Base-by-base conservation (phyloP, 2,113 vertebrate species). In the Rynchops niger region DNA sequence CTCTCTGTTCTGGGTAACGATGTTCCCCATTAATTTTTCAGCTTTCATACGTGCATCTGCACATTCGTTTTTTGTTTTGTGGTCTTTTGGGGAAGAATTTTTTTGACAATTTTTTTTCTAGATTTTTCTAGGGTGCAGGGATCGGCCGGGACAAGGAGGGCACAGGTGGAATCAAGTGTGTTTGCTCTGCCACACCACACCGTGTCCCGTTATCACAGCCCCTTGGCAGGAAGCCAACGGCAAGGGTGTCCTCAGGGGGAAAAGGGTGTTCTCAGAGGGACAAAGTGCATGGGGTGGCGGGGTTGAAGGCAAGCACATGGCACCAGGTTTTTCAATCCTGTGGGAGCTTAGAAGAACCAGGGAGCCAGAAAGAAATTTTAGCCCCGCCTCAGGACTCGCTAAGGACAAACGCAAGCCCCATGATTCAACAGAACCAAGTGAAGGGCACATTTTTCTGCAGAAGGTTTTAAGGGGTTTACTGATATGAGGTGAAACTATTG, bases 261-360 rank as follows among this genome's bases (percentile, higher is more conserved):
- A 0, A 1, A 81, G n/a, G 17, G 2, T 49, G 25, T 72, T 13
- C 36, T 26, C 50, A 52, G 38, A 38, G 29, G 36, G 16, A 32
- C 2, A 8, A 38, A 40, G 62, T 16, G 5, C 7, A 17, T 5
- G 12, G 32, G 14, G n/a, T n/a, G n/a, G 19, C 0, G 3, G 13
- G 40, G 12, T 42, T 1, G 5, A 50, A 81, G 55, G 7, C 0
- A 1, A 76, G 32, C 14, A 7, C 1, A 12, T 47, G 50, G 11
- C 2, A 0, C 2, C 0, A 12, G 38, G 49, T 40, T 77, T 61
- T n/a, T 77, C 29, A 6, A 21, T 63, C 1, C 0, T 21, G 16
- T 55, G 38, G 14, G 43, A 65, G 26, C 32, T 58, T 52, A 58
- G 36, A 74, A 83, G 13, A 56, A 25, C 18, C 1, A 2, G 15